These are phyloP conservation scores for Electrona antarctica DNA, from an alignment of 2,113 vertebrate species.

Conservation along the genomic window DNA sequence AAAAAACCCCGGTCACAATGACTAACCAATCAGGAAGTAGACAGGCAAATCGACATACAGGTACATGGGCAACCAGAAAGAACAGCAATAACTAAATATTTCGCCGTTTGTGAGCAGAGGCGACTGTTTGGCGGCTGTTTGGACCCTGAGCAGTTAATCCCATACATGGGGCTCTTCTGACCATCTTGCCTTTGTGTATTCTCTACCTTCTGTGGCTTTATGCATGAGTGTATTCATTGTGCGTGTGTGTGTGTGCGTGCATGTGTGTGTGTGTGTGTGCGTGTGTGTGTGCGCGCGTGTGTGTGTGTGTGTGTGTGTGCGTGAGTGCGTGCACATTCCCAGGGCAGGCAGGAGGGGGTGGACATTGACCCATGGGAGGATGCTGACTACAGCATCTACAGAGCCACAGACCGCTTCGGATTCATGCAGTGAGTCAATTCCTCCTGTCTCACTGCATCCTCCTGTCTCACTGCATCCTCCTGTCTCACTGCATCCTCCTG, in stretches of 20 bases:
- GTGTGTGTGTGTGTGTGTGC: background rate
- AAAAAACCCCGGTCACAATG: too few species aligned
- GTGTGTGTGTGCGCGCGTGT: constrained; percentile 2
- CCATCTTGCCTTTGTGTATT: too few species aligned
- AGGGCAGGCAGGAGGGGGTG: constrained; percentile 84
- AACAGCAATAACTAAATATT: too few species aligned
- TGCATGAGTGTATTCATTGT: background rate
- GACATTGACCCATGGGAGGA: constrained; percentile 88
- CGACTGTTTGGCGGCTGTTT: too few species aligned
- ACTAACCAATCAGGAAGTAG: too few species aligned
- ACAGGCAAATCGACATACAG: too few species aligned
- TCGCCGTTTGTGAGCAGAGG: too few species aligned
- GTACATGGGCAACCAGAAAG: too few species aligned
- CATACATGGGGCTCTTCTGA: too few species aligned
- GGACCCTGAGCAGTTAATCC: too few species aligned
- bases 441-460: background rate
- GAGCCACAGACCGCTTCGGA: constrained; percentile 87
- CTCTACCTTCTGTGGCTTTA: too few species aligned
- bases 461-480: background rate
- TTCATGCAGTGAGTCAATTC: constrained; percentile 83
- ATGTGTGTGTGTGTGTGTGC: background rate
- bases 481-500: background rate
- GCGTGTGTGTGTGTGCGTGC: constrained; percentile 13
- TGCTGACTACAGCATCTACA: constrained; percentile 82
- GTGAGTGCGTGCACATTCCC: constrained; percentile 9